Evolutionary conservation across 2,888 invertebrate genomes (phyloP), one percentile per base, ranked within the genome.

Genomic region (Tanytarsus gracilentus): DNA sequence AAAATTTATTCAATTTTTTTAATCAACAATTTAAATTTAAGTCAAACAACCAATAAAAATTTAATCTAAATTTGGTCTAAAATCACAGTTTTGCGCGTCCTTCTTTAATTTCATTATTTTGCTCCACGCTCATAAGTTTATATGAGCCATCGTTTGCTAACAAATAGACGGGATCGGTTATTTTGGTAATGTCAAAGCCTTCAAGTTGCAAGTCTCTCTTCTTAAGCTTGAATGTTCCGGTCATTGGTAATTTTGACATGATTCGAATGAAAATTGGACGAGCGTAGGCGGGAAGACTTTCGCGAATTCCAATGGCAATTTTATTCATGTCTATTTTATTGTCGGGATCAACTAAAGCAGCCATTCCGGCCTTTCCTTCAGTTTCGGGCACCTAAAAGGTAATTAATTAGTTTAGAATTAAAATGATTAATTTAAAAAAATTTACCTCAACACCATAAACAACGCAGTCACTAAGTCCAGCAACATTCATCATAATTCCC

Each of bases 321-420:
- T 76, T 73, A 23, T 70, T 65, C 64, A 87, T 73, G 67, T 83
- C 79, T 60, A 88, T 70, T 62, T 76, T 71, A 29, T 79, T 75
- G 2, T 79, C 73, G 3, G 81, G 78, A 71, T 90, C 88, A 16
- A 86, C 86, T 61, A 96, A 81, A 18, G 93, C 91, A 18, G 85
- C 92, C 96, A 97, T 97, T 64, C 96, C 96, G 14, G 92, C 94
- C 67, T 86, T 82, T 0, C 96, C 96, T 69, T 91, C 90, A 53
- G 82, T 80, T 62, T 81, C 79, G 1, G 88, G 87, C 64, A 90
- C 79, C 88, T 88, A 69, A 56, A 66, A 65, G 36, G 14, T n/a
- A 16, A 40, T 40, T 55, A 30, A 7, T 21, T 26, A 14, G 33
- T n/a, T n/a, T 16, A n/a, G 48, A 25, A 26, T 60, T 56, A 16